These are phyloP conservation scores for Drosophila orosa DNA, from an alignment of 1,140 invertebrate genomes.

Conservation along the genomic window DNA sequence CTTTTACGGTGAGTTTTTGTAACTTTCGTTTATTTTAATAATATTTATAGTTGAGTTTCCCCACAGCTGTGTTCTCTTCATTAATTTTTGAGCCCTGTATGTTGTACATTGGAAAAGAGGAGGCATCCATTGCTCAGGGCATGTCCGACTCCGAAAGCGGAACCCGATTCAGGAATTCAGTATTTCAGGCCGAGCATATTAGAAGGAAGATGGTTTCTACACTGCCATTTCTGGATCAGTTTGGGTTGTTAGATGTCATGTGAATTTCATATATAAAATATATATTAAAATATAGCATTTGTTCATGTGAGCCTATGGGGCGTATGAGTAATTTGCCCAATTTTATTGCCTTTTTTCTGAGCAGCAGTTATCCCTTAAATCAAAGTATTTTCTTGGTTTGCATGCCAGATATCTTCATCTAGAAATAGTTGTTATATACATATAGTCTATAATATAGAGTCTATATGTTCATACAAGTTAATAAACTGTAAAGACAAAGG, in stretches of 20 bases:
- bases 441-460: background rate
- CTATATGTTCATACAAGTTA: background rate
- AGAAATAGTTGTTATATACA: no score
- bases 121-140: conserved; percentile 55
- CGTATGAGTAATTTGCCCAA: background rate
- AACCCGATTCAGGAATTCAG: conserved; percentile 25
- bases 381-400: no score
- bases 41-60: background rate
- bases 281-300: background rate
- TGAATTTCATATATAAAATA: conserved; percentile 14
- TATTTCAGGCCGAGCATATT: conserved; percentile 47
- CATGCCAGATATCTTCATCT: no score
- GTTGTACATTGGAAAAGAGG: conserved; percentile 43
- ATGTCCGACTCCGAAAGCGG: conserved; percentile 28
- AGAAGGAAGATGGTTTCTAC: conserved; percentile 37
- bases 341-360: background rate
- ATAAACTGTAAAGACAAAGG: background rate
- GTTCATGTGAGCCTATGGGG: conserved; percentile 4
- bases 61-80: conserved; percentile 1
- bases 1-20: conserved; percentile 54
- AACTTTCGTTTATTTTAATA: background rate
- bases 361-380: background rate
- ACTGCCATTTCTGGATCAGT: conserved; percentile 58
- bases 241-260: conserved; percentile 65
- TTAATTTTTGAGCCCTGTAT: conserved; percentile 53